Conservation (phyloP, 64 coral and sea anemone species). For the Montipora cactus region DNA sequence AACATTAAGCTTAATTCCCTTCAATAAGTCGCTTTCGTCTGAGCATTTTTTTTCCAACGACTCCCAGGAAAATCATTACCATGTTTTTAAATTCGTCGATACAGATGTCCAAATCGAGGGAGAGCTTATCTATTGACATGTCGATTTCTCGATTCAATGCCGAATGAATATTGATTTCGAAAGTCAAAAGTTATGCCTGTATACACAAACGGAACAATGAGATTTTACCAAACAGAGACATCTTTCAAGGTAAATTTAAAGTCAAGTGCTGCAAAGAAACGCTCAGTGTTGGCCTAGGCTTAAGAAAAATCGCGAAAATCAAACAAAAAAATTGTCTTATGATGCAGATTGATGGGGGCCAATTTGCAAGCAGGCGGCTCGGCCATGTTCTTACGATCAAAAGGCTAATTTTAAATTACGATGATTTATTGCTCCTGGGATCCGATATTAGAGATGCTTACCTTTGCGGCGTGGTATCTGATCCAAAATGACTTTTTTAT, state of each 20-base stretch:
- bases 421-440: not conserved
- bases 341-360: no score
- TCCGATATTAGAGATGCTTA: not conserved
- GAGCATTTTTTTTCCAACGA: not conserved
- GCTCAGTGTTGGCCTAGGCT: not conserved
- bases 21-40: not conserved
- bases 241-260: not conserved
- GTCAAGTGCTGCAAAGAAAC: not conserved
- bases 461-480: not conserved
- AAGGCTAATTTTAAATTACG: not conserved
- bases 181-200: not conserved
- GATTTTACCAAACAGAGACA: not conserved
- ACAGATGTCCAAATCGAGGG: no score
- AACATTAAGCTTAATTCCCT: not conserved
- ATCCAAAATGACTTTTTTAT: not conserved
- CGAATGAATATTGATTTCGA: not conserved
- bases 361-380: not conserved
- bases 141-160: not conserved
- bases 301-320: not conserved
- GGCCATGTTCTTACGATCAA: conserved; percentile 29
- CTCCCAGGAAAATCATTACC: not conserved
- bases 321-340: not conserved
- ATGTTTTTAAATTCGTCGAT: no score
- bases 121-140: no score
- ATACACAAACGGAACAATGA: conserved; percentile 1